phyloP scores from a whole-genome alignment of 1,140 invertebrate genomes.

The Chironomus striatipennis region DNA sequence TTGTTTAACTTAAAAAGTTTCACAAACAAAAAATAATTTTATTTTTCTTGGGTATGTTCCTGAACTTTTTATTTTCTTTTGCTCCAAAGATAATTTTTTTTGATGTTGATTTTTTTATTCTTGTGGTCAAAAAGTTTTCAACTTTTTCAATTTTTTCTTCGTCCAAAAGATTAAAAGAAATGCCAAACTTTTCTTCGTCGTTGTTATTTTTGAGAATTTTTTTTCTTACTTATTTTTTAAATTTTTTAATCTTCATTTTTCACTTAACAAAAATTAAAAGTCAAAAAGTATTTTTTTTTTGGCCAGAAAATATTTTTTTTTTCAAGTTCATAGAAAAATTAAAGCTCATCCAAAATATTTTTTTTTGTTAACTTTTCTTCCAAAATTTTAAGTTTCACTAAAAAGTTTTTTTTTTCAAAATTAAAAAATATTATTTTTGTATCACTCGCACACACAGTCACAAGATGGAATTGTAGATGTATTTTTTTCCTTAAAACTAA shows the following conservation, averaged over 20 bases:
- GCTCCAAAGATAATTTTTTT: no score
- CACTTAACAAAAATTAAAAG: not conserved
- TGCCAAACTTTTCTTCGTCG: not conserved
- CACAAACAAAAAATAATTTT: no score
- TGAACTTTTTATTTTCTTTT: no score
- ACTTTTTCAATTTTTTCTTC: not conserved
- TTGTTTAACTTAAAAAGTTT: not conserved
- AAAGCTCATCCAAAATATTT: constrained; percentile 7
- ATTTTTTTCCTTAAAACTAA: constrained; percentile 3
- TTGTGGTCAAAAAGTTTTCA: not conserved
- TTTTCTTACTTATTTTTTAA: no score
- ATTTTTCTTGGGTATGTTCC: no score
- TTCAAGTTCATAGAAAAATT: no score
- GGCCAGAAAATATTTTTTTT: not conserved
- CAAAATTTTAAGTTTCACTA: not conserved
- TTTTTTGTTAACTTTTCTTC: not conserved
- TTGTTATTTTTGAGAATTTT: not conserved
- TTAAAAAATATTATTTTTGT: not conserved
- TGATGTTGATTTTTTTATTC: not conserved
- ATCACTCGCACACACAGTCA: not conserved
- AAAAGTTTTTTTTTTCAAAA: no score
- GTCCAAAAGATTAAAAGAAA: not conserved
- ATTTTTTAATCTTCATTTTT: no score
- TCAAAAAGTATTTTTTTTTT: not conserved
- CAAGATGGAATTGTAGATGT: not conserved